Conservation (phyloP, 2,797 vertebrate species). For the Cryptoprocta ferox region DNA sequence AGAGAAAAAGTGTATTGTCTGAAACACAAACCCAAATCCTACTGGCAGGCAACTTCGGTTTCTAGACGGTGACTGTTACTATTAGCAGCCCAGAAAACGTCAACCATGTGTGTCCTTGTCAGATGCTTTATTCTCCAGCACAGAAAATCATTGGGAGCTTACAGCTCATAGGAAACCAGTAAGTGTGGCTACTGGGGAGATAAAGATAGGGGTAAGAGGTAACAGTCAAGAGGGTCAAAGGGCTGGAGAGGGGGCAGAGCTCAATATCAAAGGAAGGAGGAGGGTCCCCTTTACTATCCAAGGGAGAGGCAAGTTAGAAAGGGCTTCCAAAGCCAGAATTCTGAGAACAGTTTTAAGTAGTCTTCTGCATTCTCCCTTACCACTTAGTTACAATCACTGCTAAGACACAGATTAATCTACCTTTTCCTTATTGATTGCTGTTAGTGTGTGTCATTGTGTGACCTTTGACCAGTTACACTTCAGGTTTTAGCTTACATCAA, state of each 20-base stretch:
- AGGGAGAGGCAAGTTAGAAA: background rate
- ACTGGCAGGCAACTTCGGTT: background rate
- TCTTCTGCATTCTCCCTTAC: background rate
- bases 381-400: background rate
- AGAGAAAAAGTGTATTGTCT: background rate
- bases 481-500: background rate
- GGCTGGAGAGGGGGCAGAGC: background rate
- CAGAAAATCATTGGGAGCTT: constrained; percentile 4
- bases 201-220: background rate
- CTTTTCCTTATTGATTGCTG: background rate
- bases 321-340: background rate
- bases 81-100: background rate
- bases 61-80: background rate
- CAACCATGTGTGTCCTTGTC: background rate
- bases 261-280: background rate
- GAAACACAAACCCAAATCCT: constrained; percentile 49
- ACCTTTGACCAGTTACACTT: background rate
- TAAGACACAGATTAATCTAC: background rate
- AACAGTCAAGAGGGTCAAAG: background rate
- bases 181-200: background rate
- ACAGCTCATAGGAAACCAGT: background rate
- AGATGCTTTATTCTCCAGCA: background rate
- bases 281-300: background rate
- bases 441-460: background rate
- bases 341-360: background rate